Base-by-base conservation (phyloP, 2,797 vertebrate species). In the Parauchenoglanis ngamensis region DNA sequence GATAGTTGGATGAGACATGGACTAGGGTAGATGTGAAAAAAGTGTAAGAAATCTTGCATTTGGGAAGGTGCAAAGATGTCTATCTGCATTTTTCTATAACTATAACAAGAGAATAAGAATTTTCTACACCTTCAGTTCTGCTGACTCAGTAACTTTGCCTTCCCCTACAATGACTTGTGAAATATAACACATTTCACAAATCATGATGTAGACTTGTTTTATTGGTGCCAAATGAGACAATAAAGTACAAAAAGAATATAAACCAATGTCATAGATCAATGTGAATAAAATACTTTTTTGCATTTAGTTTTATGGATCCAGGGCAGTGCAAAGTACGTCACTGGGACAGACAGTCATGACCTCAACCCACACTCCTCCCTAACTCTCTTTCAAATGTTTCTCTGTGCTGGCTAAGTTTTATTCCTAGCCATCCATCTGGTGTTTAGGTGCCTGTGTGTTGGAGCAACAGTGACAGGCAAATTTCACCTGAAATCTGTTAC, bases 401-500 rank as follows among this genome's bases (percentile, higher is more conserved):
- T 6, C 31, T 78, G 1, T 46, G 13, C 46, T 3, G 4, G 15
- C 21, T 35, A 57, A 25, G 21, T 70, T 87, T 84, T 46, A 52
- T 76, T 79, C 59, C 65, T 49, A 2, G 59, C 59, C 68, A 56
- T 82, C 78, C 86, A 84, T 84, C 63, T 82, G 75, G 25, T 44
- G 81, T 73, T 68, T 57, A 49, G 54, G 56, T 86, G 67, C 79
- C 63, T 0, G 15, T 40, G n/a, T 85, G 7, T 52, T 31, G 23
- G 1, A 44, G 7, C 31, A 68, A 68, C 17, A 70, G 31, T 17
- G 19, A 70, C 8, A 7, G 17, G 67, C 7, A 70, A 23, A 44
- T 23, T 72, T 72, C 7, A 44, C 79, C 89, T 85, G 67, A 78
- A 13, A 56, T 87, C 83, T 78, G 35, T 90, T 79, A 10, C 25